Evolutionary conservation across 2,888 invertebrate species (phyloP).

Genomic region (Melanchra persicariae): DNA sequence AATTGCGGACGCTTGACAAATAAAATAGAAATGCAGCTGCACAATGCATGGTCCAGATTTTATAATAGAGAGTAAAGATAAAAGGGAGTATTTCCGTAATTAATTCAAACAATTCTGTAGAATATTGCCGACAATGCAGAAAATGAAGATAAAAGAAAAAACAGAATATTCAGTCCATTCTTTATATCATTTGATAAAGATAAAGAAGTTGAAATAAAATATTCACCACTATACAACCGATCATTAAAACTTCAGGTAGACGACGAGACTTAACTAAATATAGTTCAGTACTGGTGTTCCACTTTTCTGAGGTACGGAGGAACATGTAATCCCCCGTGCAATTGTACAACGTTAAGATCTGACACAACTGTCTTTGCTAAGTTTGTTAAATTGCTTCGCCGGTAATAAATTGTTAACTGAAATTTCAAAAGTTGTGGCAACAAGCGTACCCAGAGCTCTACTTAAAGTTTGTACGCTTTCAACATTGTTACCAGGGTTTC

Average conservation of each 20-base stretch:
- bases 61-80: conserved; percentile 12
- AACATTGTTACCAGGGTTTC: conserved; percentile 47
- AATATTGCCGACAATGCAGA: conserved; percentile 3
- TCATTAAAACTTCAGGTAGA: conserved; percentile 38
- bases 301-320: conserved; percentile 29
- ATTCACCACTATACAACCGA: conserved; percentile 21
- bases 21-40: conserved; percentile 18
- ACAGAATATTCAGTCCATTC: conserved; percentile 6
- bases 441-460: conserved; percentile 70
- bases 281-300: conserved; percentile 21
- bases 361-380: conserved; percentile 68
- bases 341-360: conserved; percentile 57
- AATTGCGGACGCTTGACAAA: conserved; percentile 18
- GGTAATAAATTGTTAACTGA: conserved; percentile 73
- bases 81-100: conserved; percentile 7
- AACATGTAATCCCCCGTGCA: conserved; percentile 56
- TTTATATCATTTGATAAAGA: not conserved
- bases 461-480: conserved; percentile 66
- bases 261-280: conserved; percentile 16
- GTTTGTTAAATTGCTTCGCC: conserved; percentile 69
- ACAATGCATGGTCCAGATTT: conserved; percentile 20
- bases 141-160: conserved; percentile 1
- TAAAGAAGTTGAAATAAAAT: conserved; percentile 15
- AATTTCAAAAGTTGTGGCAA: conserved; percentile 72
- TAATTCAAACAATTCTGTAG: conserved; percentile 2